Evolutionary conservation across 1,140 invertebrate genomes (phyloP).

Genomic region (Oryctes rhinoceros): DNA sequence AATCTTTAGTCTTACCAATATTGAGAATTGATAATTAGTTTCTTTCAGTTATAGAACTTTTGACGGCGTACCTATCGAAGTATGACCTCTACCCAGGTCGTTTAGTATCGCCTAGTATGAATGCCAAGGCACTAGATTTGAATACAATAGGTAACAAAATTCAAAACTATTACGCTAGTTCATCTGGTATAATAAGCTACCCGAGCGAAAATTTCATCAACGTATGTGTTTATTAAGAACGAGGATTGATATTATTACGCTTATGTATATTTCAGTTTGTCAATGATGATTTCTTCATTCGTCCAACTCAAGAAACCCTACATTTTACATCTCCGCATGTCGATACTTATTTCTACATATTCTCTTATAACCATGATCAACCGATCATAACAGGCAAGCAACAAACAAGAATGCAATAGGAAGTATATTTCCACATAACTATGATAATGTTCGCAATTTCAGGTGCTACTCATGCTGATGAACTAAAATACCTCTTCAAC

Average conservation of each 20-base stretch:
- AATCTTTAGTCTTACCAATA: no score
- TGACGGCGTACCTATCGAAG: background rate
- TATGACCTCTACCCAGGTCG: background rate
- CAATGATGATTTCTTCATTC: background rate
- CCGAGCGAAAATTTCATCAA: background rate
- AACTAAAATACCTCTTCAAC: background rate
- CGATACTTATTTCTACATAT: background rate
- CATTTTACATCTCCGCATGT: background rate
- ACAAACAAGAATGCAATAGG: background rate
- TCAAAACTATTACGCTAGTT: background rate
- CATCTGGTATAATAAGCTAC: background rate
- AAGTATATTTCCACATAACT: background rate
- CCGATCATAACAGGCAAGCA: background rate
- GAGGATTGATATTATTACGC: background rate
- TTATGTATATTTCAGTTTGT: background rate
- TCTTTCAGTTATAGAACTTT: background rate
- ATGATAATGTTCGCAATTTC: no score
- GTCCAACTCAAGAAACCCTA: background rate
- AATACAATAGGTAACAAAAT: background rate
- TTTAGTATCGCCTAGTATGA: constrained; percentile 3
- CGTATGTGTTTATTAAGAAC: background rate
- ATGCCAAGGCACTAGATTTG: background rate
- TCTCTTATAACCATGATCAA: background rate
- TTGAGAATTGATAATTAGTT: background rate
- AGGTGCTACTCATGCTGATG: constrained; percentile 10